Evolutionary conservation across 35 echinoderm and acorn worm species (phyloP), one percentile per base, ranked within the genome.

Genomic region (Ptychodera flava): DNA sequence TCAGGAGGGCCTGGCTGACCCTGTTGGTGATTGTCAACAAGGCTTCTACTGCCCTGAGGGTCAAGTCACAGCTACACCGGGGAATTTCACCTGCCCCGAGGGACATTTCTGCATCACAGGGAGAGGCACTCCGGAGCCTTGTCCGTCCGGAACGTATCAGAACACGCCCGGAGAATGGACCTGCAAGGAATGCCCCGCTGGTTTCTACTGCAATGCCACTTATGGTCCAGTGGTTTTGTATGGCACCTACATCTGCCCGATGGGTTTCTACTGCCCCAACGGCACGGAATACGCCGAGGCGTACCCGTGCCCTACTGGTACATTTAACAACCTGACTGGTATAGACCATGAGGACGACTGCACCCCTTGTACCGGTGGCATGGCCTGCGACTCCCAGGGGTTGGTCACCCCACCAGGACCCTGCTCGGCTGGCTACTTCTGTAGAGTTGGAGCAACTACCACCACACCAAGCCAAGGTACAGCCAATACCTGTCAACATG

Each of bases 271-370:
- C 82, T 98, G 95, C 85, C 95, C 95, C 27, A 92, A 90, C 88
- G 92, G 92, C 31, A 98, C 95, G 0, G 85, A 88, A 29, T 98
- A 94, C 35, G 93, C 90, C 0, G 93, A 94, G 85, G 86, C 94
- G 79, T 90, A 77, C 35, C 92, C 95, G 0, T 98, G 92, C 33
- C 92, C 92, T 30, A 36, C 37, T 0, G 95, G 95, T 32, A 98
- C 90, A 1, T 98, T 98, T 79, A 98, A 98, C 83, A 98, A 98
- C 27, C 30, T 92, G 0, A 98, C 95, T 77, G 95, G 95, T 64
- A 79, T 97, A 0, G 33, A 31, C 28, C 22, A 31, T 32, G 92
- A 91, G 35, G 34, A 37, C 0, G 80, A 92, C 22, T 98, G 95
- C 45, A 92, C 93, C 32, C 85, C 78, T 12, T 98, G 95, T 83